These are phyloP conservation scores for Agriotes lineatus DNA, from an alignment of 2,888 invertebrate genomes.

Conservation along the genomic window DNA sequence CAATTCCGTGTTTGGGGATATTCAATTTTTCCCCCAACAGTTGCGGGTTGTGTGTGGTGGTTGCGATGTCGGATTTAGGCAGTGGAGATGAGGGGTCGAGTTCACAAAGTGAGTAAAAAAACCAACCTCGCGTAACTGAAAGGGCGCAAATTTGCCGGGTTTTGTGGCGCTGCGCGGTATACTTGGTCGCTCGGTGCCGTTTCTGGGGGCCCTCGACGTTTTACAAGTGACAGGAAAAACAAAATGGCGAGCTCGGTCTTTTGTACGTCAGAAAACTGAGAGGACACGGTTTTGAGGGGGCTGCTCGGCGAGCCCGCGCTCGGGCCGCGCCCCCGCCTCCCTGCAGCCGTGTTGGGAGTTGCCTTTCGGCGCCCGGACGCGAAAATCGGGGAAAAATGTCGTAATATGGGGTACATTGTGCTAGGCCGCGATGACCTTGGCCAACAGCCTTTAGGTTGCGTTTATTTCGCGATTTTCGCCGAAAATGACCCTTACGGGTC, in stretches of 20 bases:
- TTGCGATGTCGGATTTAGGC: slow-evolving; percentile 83
- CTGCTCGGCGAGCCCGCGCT: no score
- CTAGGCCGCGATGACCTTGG: slow-evolving; percentile 65
- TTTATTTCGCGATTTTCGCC: slow-evolving; percentile 34
- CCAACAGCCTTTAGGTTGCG: slow-evolving; percentile 65
- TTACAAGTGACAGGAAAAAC: slow-evolving; percentile 41
- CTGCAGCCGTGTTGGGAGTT: no score
- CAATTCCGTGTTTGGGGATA: slow-evolving; percentile 20
- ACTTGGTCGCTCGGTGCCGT: background rate
- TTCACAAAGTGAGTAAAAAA: slow-evolving; percentile 80
- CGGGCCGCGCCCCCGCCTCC: no score
- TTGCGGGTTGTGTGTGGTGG: slow-evolving; percentile 63
- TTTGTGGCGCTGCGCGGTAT: background rate
- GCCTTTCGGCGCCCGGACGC: no score
- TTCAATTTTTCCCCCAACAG: slow-evolving; percentile 56
- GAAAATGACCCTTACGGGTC: slow-evolving; percentile 40
- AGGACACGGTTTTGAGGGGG: background rate
- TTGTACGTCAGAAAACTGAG: slow-evolving; percentile 28
- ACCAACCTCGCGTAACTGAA: slow-evolving; percentile 54
- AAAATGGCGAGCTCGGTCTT: slow-evolving; percentile 42
- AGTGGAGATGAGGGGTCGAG: slow-evolving; percentile 84
- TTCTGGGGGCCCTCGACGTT: slow-evolving; percentile 9
- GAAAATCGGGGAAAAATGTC: slow-evolving; percentile 1
- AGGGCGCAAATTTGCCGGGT: slow-evolving; percentile 18
- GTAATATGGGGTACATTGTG: slow-evolving; percentile 58